Conservation (phyloP, 2,113 vertebrate genomes). For the Cyprinodon tularosa region DNA sequence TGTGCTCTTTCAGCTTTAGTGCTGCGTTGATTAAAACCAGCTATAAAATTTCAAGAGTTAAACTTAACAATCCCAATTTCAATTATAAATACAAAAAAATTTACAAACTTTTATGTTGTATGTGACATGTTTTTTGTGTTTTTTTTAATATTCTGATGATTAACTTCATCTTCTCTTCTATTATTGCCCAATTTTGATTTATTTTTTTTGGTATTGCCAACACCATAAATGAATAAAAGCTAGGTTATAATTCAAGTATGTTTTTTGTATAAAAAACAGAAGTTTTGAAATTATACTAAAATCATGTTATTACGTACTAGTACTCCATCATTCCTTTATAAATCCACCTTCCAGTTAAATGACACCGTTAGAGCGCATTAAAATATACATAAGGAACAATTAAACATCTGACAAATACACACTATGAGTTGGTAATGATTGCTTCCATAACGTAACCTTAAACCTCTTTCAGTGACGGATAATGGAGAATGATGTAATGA, state of each 20-base stretch:
- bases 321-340: not conserved
- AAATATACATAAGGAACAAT: too few relatives aligned
- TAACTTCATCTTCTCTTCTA: not conserved
- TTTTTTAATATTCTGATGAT: not conserved
- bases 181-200: not conserved
- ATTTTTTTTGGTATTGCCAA: not conserved
- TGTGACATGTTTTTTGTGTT: not conserved
- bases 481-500: not conserved
- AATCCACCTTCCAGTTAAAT: not conserved
- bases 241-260: not conserved
- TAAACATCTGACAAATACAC: too few relatives aligned
- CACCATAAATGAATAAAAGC: not conserved
- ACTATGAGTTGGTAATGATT: not conserved
- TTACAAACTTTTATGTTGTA: too few relatives aligned
- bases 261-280: not conserved
- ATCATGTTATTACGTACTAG: not conserved
- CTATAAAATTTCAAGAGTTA: not conserved
- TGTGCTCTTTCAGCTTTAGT: not conserved
- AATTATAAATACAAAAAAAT: not conserved
- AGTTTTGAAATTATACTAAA: not conserved
- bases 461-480: not conserved
- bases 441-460: not conserved
- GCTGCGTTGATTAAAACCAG: constrained; percentile 13
- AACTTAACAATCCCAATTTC: not conserved
- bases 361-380: too few relatives aligned